Evolutionary conservation across 1,140 invertebrate species (phyloP), one percentile per base, ranked within the genome.

Genomic region (Drosophila lacteicornis): DNA sequence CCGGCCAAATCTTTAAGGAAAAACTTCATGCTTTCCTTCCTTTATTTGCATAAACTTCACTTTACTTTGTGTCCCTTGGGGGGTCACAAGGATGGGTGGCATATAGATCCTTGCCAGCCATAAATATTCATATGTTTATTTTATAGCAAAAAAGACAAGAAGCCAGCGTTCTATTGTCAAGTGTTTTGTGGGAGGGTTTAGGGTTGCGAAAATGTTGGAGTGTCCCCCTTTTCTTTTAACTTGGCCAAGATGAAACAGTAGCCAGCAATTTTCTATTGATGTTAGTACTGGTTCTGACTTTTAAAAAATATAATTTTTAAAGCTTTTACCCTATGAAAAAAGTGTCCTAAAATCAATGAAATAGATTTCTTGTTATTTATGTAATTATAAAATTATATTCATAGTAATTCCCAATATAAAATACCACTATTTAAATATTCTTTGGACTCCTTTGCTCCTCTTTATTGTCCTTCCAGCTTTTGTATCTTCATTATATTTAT

Each of bases 61-160:
- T 47, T 25, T 2, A 38, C 56, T 53, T 43, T 65, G 42, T 59
- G 46, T 67, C 27, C 65, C 51, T 43, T 17, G 22, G 42, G 36
- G n/a, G 27, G 50, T 36, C 11, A 25, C 40, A 46, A 6, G 36
- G 36, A 71, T 40, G 13, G 38, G 4, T 30, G 40, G n/a, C 19
- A 17, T 40, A 57, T 40, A 57, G 33, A 30, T 71, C 43, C 46
- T 46, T 69, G 59, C 46, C 62, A 58, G 69, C 46, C 70, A 86
- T 87, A 73, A 87, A 87, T 87, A 82, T 87, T 86, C 70, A 80
- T 82, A 87, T 87, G 71, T 86, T 80, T 86, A 87, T 87, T 87
- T 80, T 63, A 87, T 68, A 22, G 53, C 67, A 65, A 61, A 63
- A 56, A 65, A 57, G 50, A 57, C 40, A 43, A 36, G 33, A 38